Evolutionary conservation across 2,113 vertebrate species (phyloP).

Genomic region (Nestor notabilis): DNA sequence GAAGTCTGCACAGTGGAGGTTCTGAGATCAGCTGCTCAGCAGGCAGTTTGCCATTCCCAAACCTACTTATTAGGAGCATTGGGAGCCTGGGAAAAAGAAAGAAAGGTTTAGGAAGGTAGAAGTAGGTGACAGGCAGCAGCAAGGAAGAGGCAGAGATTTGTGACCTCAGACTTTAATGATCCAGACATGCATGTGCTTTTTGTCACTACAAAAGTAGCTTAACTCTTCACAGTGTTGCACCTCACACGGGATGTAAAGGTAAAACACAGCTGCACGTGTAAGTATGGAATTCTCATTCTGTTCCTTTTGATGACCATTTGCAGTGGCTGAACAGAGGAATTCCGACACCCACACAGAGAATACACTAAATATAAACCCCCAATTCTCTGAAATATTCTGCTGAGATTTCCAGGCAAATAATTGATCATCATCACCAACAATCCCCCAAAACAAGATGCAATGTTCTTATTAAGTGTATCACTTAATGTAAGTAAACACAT

Average conservation of each 20-base stretch:
- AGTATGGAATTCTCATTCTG: not conserved
- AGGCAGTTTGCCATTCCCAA: not conserved
- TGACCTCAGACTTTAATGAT: not conserved
- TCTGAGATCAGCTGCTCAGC: not conserved
- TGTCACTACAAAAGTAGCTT: not conserved
- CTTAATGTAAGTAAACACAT: not conserved
- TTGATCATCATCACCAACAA: not conserved
- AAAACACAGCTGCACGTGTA: not conserved
- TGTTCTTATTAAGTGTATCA: not conserved
- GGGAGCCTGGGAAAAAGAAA: not conserved
- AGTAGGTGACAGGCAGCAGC: not conserved
- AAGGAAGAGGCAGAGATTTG: not conserved
- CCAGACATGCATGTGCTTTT: not conserved
- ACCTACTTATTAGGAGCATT: not conserved
- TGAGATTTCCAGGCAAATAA: not conserved
- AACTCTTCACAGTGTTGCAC: not conserved
- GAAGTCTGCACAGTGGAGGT: not conserved
- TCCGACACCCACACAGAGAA: not conserved
- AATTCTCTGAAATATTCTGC: not conserved
- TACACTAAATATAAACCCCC: not conserved
- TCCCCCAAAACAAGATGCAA: not conserved
- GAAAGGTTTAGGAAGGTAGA: not conserved
- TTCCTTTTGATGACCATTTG: not conserved
- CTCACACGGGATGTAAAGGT: not conserved
- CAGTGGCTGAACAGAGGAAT: not conserved